A percentile compares a stretch with the other conserved stretches of the same genome.
These are phyloP conservation scores for Xanthorhoe designata DNA, from an alignment of 2,888 invertebrate genomes.

Conservation along the genomic window DNA sequence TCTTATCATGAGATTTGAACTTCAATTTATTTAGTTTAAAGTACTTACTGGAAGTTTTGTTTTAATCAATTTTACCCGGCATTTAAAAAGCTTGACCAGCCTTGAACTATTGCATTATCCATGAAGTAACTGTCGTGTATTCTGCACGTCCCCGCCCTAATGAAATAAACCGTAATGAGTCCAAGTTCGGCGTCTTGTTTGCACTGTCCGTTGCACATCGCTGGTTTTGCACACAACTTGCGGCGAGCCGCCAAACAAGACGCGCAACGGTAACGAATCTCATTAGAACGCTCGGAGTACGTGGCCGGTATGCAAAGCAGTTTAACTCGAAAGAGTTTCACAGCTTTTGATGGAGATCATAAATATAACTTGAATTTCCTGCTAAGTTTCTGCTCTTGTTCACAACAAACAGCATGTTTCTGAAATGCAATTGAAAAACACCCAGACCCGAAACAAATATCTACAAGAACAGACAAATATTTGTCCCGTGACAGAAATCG, in stretches of 20 bases:
- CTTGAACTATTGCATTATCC: background rate
- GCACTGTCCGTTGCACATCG: constrained; percentile 1
- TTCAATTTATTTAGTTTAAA: too few relatives aligned
- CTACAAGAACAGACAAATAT: too few relatives aligned
- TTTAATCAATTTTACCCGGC: too few relatives aligned
- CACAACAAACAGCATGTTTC: too few relatives aligned
- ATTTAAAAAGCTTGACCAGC: too few relatives aligned
- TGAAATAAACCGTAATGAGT: constrained; percentile 29
- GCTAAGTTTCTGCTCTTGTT: too few relatives aligned
- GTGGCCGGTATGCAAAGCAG: constrained; percentile 15
- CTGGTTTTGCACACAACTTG: background rate
- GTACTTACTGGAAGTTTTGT: too few relatives aligned
- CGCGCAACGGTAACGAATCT: constrained; percentile 21
- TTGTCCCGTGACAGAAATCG: too few relatives aligned
- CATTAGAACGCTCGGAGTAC: constrained; percentile 18
- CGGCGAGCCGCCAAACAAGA: constrained; percentile 5
- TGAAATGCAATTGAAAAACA: too few relatives aligned
- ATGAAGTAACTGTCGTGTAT: too few relatives aligned
- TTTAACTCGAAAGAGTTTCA: constrained; percentile 20
- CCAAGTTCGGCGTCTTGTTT: constrained; percentile 11
- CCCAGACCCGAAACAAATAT: too few relatives aligned
- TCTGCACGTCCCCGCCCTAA: constrained; percentile 7
- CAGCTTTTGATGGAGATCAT: background rate
- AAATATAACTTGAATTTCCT: background rate
- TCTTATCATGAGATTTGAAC: too few relatives aligned